Base-by-base conservation (phyloP, 2,113 vertebrate species). In the Sprattus sprattus region DNA sequence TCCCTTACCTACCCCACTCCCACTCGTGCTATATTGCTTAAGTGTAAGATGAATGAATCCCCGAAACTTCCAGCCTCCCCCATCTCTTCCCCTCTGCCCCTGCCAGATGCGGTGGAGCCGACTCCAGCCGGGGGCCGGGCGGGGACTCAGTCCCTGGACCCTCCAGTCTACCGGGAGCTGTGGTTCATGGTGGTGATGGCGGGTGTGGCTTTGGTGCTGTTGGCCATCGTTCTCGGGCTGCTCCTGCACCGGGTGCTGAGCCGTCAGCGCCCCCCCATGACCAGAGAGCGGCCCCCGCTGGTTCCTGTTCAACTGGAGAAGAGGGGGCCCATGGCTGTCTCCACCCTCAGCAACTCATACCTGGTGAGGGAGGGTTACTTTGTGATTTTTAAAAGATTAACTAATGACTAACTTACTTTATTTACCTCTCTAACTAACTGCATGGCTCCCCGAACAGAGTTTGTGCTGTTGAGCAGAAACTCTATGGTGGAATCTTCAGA, bases 171-270 rank as follows among this genome's bases (percentile, higher is more conserved):
- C 91, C 93, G 90, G 0, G 96, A 99, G 92, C 91, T 99, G 89
- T 99, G 98, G 98, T 99, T 99, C 94, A 96, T 97, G 2, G 93
- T 94, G 44, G 67, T 98, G 54, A 97, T 99, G 96, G 95, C 97
- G 0, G 86, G 94, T 82, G 91, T 98, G 81, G 96, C 95, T 81
- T 93, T 99, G 93, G 87, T 99, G 88, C 90, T 99, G 88, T 84
- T 99, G 91, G 98, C 97, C 86, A 86, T 99, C 81, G 90, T 95
- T 52, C 90, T 99, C 60, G 97, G 94, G 3, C 88, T 98, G 83
- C 89, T 95, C 75, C 96, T 99, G 32, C 96, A 97, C 85, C 97
- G 95, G 89, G 97, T 96, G 0, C 84, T 86, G 13, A 71, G 86
- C 44, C 54, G 88, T 8, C 86, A 90, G 32, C 84, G 86, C 2